phyloP scores from a whole-genome alignment of 2,797 vertebrate species.

The Aldrovandia affinis region DNA sequence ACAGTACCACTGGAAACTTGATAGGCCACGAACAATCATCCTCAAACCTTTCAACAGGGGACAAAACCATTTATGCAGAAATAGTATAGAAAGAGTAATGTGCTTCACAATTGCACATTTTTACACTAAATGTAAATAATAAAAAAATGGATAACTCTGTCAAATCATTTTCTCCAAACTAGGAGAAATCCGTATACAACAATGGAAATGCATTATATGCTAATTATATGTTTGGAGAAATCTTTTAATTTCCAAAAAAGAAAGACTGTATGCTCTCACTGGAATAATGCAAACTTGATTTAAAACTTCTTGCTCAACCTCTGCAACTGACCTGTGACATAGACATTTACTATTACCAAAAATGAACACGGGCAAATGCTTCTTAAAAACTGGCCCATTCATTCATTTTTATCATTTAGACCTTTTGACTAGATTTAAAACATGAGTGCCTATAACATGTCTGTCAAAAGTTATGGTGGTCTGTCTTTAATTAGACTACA shows the following conservation, averaged over 20 bases:
- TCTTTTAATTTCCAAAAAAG: no score
- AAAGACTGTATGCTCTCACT: neutral
- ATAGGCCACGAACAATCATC: neutral
- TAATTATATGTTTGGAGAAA: neutral
- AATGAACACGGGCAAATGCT: neutral
- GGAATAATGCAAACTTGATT: neutral
- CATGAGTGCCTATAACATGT: no score
- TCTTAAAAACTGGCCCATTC: no score
- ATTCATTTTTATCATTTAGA: no score
- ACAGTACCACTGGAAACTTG: neutral
- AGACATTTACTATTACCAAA: neutral
- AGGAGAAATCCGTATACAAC: neutral
- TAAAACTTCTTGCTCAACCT: neutral
- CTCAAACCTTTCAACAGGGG: neutral
- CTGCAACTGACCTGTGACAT: neutral
- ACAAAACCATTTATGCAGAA: neutral
- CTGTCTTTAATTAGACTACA: no score
- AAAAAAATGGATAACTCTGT: neutral
- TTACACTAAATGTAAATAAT: no score
- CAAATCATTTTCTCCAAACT: neutral
- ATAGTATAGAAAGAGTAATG: no score
- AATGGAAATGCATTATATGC: neutral
- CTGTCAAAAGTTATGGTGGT: no score
- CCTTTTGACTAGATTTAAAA: no score
- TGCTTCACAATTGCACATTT: no score